Percentiles rank a stretch among this genome's conserved stretches.
These are phyloP conservation scores for Phlogophora meticulosa DNA, from an alignment of 2,888 invertebrate species.

Conservation along the genomic window DNA sequence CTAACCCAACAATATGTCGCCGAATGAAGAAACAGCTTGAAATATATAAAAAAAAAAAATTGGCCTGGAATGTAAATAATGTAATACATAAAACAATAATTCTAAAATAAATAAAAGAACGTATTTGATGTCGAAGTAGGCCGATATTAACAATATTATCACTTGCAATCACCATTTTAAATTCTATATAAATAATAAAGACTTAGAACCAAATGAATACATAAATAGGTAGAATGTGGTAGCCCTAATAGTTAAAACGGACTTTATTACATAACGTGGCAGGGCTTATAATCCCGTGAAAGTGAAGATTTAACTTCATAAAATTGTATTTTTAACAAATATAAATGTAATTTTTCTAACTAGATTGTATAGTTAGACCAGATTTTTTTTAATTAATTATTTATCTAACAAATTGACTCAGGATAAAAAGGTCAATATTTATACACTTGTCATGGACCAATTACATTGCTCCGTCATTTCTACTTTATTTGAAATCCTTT, in stretches of 20 bases:
- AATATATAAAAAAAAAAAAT: conserved; percentile 64
- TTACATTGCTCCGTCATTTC: conserved; percentile 21
- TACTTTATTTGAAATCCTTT: no score
- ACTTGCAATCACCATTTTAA: conserved; percentile 51
- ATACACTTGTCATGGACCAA: neutral
- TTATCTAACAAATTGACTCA: conserved; percentile 26
- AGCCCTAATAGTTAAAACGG: conserved; percentile 40
- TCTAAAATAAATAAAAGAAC: conserved; percentile 62
- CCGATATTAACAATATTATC: conserved; percentile 48
- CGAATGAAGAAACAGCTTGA: conserved; percentile 30
- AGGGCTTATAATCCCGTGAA: conserved; percentile 40
- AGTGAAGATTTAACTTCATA: conserved; percentile 41
- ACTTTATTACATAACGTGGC: conserved; percentile 31
- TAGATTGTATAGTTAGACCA: conserved; percentile 52
- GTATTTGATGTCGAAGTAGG: conserved; percentile 49
- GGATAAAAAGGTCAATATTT: neutral
- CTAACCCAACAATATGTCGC: neutral
- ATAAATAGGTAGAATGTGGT: conserved; percentile 31
- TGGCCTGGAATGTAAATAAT: conserved; percentile 72
- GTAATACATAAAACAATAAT: conserved; percentile 64
- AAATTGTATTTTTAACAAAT: conserved; percentile 48
- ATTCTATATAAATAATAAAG: conserved; percentile 45
- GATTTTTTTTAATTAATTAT: conserved; percentile 21
- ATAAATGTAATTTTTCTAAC: conserved; percentile 54
- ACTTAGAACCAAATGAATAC: conserved; percentile 42